Conservation (phyloP, 2,113 vertebrate genomes). For the Trogon melanurus region DNA sequence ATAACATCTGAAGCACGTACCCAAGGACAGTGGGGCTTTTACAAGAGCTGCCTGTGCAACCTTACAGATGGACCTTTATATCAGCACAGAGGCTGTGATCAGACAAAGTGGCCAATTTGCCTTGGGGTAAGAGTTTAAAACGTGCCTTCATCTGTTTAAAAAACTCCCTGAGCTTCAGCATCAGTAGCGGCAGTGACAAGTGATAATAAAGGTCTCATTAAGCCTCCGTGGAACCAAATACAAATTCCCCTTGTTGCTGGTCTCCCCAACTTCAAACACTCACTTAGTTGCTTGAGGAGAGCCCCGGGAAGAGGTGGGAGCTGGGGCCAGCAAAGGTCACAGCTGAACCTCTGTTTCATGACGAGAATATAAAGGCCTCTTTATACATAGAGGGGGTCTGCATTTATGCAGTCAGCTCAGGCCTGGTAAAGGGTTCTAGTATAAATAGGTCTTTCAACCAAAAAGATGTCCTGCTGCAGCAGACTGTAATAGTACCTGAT, state of each 20-base stretch:
- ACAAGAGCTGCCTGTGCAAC: conserved; percentile 43
- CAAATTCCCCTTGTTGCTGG: conserved; percentile 53
- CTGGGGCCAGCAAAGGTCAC: conserved; percentile 33
- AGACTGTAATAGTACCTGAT: conserved; percentile 19
- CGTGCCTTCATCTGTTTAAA: conserved; percentile 52
- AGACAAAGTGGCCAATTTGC: conserved; percentile 55
- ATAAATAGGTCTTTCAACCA: conserved; percentile 59
- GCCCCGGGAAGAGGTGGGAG: conserved; percentile 30
- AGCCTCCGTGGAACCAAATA: conserved; percentile 29
- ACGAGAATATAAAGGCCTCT: neutral
- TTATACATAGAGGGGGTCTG: neutral
- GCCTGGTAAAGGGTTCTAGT: neutral
- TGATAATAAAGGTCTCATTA: conserved; percentile 47
- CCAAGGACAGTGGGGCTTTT: neutral
- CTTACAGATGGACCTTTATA: conserved; percentile 54
- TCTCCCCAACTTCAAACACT: conserved; percentile 35
- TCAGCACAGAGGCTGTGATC: conserved; percentile 22
- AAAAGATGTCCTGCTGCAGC: conserved; percentile 28
- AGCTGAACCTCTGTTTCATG: conserved; percentile 21
- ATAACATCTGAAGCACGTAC: neutral
- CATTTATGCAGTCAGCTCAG: neutral
- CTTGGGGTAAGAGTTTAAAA: conserved; percentile 53
- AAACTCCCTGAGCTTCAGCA: neutral
- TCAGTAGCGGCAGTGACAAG: conserved; percentile 19
- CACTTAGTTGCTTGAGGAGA: conserved; percentile 28